Conservation (phyloP, 2,888 invertebrate species). For the Leistus spinibarbis region DNA sequence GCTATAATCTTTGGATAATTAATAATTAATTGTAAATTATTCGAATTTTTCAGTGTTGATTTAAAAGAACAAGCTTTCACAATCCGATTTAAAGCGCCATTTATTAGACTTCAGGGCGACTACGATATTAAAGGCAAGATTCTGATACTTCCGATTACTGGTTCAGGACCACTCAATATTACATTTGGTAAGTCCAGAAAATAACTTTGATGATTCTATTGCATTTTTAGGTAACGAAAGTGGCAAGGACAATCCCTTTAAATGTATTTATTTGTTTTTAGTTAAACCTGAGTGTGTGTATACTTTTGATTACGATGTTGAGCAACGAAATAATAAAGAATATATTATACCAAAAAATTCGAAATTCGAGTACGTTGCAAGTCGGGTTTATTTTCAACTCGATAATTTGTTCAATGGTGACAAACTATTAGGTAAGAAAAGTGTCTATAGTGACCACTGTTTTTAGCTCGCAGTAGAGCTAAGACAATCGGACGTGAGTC, state of each 20-base stretch:
- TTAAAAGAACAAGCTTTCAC: slow-evolving; percentile 10
- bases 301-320: slow-evolving; percentile 5
- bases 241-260: not conserved
- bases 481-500: no score
- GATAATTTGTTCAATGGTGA: slow-evolving; percentile 46
- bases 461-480: no score
- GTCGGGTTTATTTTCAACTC: slow-evolving; percentile 45
- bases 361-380: slow-evolving; percentile 38
- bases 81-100: not conserved
- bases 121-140: slow-evolving; percentile 50
- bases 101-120: not conserved
- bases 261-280: slow-evolving; percentile 5
- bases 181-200: slow-evolving; percentile 46
- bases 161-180: slow-evolving; percentile 50
- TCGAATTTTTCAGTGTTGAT: slow-evolving; percentile 18
- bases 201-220: not conserved
- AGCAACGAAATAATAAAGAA: slow-evolving; percentile 11
- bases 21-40: no score
- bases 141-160: slow-evolving; percentile 49
- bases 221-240: not conserved
- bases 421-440: slow-evolving; percentile 42
- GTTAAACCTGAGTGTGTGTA: not conserved
- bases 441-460: no score
- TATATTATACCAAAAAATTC: slow-evolving; percentile 12
- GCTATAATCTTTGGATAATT: no score